Conservation (phyloP, 1,140 invertebrate genomes). For the Lasaia peninsularis region DNA sequence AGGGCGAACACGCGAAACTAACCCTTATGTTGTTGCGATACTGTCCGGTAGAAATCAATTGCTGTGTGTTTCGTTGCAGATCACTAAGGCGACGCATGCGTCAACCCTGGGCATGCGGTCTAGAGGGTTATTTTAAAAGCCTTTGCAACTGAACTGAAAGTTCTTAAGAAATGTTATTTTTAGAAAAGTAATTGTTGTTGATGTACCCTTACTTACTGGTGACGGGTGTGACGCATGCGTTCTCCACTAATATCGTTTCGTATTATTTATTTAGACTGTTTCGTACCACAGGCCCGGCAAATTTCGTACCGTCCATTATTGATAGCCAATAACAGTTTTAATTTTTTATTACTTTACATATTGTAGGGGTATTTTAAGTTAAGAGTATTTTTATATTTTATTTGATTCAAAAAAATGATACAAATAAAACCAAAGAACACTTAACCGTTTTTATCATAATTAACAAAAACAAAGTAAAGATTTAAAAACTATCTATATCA, state of each 20-base stretch:
- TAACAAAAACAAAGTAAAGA: too few relatives aligned
- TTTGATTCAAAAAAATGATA: too few relatives aligned
- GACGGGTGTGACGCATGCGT: neutral
- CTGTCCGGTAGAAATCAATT: constrained; percentile 15
- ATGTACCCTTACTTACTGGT: neutral
- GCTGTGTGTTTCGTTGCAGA: constrained; percentile 10
- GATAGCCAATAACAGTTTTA: too few relatives aligned
- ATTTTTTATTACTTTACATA: too few relatives aligned
- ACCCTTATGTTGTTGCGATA: constrained; percentile 22
- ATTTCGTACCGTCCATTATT: too few relatives aligned
- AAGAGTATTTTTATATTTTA: too few relatives aligned
- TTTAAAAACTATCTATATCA: too few relatives aligned
- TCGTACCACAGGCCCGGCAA: too few relatives aligned
- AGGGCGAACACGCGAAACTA: neutral
- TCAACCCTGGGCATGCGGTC: constrained; percentile 23
- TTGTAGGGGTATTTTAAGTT: too few relatives aligned
- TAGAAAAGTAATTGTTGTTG: neutral
- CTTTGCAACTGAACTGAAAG: constrained; percentile 16
- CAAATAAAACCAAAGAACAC: too few relatives aligned
- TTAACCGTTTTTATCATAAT: too few relatives aligned
- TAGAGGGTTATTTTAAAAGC: constrained; percentile 18
- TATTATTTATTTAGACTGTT: too few relatives aligned
- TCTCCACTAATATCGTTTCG: neutral
- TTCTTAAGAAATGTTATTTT: neutral
- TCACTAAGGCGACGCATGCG: constrained; percentile 31